Evolutionary conservation across 2,797 vertebrate species (phyloP).

Genomic region (Pipistrellus kuhlii): DNA sequence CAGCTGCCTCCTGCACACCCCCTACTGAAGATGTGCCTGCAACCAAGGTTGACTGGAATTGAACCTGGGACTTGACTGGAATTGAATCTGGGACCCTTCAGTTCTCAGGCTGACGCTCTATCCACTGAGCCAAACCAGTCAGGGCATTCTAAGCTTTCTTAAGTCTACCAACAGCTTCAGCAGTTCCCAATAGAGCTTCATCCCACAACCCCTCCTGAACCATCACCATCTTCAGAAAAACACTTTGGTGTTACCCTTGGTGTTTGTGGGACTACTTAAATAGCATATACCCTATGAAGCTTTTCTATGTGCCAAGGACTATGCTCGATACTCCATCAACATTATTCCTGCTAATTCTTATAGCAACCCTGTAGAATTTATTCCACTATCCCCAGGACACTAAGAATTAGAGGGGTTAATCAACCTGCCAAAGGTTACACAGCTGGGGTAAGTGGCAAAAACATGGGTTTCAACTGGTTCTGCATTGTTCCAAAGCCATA

Average conservation of each 20-base stretch:
- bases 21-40: too few species aligned
- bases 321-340: neutral
- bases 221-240: neutral
- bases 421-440: conserved; percentile 9
- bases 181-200: neutral
- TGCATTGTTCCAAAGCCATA: neutral
- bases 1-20: too few species aligned
- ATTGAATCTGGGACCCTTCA: too few species aligned
- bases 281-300: neutral
- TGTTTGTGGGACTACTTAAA: neutral
- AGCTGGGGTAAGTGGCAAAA: neutral
- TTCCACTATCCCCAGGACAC: conserved; percentile 40
- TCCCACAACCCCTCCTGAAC: neutral
- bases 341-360: neutral
- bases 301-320: neutral
- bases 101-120: too few species aligned
- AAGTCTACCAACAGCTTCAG: neutral
- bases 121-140: too few species aligned
- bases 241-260: neutral
- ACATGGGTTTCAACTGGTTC: neutral
- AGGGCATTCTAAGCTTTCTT: neutral
- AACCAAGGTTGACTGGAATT: too few species aligned
- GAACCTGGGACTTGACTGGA: too few species aligned
- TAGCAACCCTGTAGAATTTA: neutral
- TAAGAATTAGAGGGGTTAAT: neutral